Evolutionary conservation across 1,140 invertebrate species (phyloP), one percentile per base, ranked within the genome.

Genomic region (Drosophila kepulauana): DNA sequence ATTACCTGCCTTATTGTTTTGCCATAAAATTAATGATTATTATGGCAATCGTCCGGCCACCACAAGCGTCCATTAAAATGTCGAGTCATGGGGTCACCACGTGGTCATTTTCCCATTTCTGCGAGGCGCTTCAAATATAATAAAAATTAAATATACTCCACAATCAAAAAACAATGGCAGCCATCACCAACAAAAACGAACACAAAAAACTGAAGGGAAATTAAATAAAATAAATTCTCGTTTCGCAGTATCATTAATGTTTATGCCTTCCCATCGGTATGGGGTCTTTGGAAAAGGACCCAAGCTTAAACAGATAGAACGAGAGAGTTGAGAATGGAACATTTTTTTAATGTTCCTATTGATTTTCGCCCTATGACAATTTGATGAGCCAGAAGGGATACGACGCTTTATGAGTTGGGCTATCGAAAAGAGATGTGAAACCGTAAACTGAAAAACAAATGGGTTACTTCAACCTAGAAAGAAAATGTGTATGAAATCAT

Each of bases 1-100:
- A 89, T 89, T 85, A 85, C 85, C 85, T 89, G 81, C 85, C 85
- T 89, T 89, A 89, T 89, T 89, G 85, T 89, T 89, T 89, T 79
- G 81, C 81, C 81, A 89, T 89, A 81, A 89, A 89, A 89, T 89
- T 89, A 89, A 89, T 89, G 85, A 89, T 89, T 89, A 89, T 89
- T 89, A 89, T 81, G 85, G 85, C 85, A 89, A 89, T 89, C 75
- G 82, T 65, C n/a, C 45, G 70, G 43, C 68, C 63, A 88, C 84
- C 84, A 84, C 84, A 87, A 87, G 84, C 66, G 74, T 69, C 80
- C 84, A 88, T 88, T 82, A 87, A 87, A 82, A 58, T 15, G 59
- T 35, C 43, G 58, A 74, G 67, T 78, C 79, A 79, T 71, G 78
- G 75, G 52, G 28, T 79, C 75, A 71, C 43, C 41, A 56, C 59